Evolutionary conservation across 2,797 vertebrate genomes (phyloP), one percentile per base, ranked within the genome.

Genomic region (Mormyrops attenuatus): DNA sequence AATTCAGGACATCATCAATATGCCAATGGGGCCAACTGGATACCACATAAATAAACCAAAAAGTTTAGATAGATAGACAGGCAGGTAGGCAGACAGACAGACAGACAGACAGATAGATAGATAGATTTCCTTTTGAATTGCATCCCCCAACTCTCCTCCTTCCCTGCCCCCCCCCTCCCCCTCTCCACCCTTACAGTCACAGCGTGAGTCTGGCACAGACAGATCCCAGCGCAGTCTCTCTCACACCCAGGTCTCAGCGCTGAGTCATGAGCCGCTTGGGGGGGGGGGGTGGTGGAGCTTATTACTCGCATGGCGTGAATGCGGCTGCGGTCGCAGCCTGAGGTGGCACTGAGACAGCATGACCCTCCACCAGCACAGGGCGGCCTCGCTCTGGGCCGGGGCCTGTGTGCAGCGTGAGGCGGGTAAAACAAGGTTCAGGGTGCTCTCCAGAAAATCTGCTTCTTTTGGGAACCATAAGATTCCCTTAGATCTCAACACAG

Each of bases 241-340:
- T 93, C 93, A 93, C 94, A 94, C 94, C 94, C 94, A 94, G 94
- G 92, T 94, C 89, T 2, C 88, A 93, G 92, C 90, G 90, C 90
- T 89, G 89, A 91, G 90, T 93, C 92, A 89, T 92, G 66, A 60
- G 93, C 94, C 92, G 90, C 90, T 89, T 90, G 0, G 63, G 3
- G 5, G 26, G 57, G 9, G 30, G 73, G 38, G 60, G 73, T 90
- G 91, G 90, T 86, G 88, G 89, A 91, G 91, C 93, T 93, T 94
- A 94, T 94, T 93, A 92, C 90, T 90, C 91, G 91, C 93, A 93
- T 93, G 92, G 89, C 90, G 89, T 73, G 88, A 92, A 90, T 91
- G 89, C 89, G 89, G 92, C 92, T 95, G 94, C 92, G 92, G 92
- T 94, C 93, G 93, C 88, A 88, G 17, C 66, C 49, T 92, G 91